These are phyloP conservation scores for Drosophila jambulina DNA, from an alignment of 1,140 invertebrate species.

Conservation along the genomic window DNA sequence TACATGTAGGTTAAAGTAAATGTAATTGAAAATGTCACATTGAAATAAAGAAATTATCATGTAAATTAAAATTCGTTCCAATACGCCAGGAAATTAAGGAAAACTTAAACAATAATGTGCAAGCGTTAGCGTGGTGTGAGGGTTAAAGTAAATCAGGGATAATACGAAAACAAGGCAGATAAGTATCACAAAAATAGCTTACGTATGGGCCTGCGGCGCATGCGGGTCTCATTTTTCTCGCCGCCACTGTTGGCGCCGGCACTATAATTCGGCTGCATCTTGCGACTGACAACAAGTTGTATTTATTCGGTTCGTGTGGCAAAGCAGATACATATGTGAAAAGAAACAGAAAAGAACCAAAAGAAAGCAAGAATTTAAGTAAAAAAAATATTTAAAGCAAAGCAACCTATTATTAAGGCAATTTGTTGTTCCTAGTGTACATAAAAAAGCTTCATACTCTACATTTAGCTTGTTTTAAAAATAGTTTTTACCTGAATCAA, in stretches of 20 bases:
- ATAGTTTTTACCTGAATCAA: background rate
- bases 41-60: background rate
- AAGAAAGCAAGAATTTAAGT: constrained; percentile 52
- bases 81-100: background rate
- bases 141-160: background rate
- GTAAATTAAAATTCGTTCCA: background rate
- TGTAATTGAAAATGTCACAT: background rate
- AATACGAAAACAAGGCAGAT: constrained; percentile 4
- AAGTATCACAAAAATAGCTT: constrained; percentile 69
- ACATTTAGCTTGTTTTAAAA: background rate
- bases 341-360: constrained; percentile 62
- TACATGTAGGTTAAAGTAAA: background rate
- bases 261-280: constrained; percentile 64
- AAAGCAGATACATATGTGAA: constrained; percentile 55
- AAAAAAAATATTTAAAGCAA: constrained; percentile 19
- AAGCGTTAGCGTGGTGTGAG: background rate
- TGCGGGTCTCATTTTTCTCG: constrained; percentile 69
- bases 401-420: background rate
- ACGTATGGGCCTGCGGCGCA: constrained; percentile 79
- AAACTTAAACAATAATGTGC: background rate
- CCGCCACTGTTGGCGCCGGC: constrained; percentile 63
- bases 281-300: constrained; percentile 39
- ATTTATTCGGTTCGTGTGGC: constrained; percentile 42
- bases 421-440: background rate
- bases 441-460: background rate